Conservation (phyloP, 2,797 vertebrate genomes). For the Pseudochirops corinnae region DNA sequence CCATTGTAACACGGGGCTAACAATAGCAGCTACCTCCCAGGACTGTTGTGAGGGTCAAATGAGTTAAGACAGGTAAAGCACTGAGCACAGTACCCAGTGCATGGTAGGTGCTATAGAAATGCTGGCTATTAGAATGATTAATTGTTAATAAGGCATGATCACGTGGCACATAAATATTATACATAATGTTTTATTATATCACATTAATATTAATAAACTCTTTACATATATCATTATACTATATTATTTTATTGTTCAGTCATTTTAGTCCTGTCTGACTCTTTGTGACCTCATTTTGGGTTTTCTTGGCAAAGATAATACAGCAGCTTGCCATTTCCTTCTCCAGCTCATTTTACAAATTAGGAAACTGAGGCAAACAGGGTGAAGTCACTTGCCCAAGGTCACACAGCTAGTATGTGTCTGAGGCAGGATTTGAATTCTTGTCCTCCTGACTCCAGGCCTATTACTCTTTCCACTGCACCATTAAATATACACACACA, state of each 20-base stretch:
- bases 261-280: not conserved
- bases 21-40: not conserved
- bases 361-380: not conserved
- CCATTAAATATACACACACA: not conserved
- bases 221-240: not conserved
- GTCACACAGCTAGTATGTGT: not conserved
- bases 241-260: not conserved
- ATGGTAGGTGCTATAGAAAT: not conserved
- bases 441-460: not conserved
- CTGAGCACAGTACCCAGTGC: not conserved
- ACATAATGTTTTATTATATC: not conserved
- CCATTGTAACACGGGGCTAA: not conserved
- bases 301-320: not conserved
- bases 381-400: not conserved
- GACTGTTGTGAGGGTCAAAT: not conserved
- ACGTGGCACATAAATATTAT: not conserved
- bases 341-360: not conserved
- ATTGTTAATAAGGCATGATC: not conserved
- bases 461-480: not conserved
- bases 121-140: not conserved
- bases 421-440: not conserved
- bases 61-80: not conserved
- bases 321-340: not conserved
- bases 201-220: not conserved
- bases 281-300: not conserved